Conservation (phyloP, 2,888 invertebrate species). For the Nipponacmea schrenckii region DNA sequence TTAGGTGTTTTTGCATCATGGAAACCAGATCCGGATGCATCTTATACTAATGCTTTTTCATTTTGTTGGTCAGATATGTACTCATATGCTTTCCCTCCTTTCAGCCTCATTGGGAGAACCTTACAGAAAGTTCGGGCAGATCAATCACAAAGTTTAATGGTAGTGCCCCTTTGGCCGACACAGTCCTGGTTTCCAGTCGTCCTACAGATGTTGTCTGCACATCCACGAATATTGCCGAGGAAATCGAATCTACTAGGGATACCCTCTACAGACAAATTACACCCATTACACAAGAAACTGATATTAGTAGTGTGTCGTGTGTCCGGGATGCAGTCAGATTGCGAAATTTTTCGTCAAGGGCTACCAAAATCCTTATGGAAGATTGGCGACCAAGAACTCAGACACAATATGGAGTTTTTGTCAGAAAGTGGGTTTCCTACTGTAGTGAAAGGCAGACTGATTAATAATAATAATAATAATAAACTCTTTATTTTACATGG, state of each 20-base stretch:
- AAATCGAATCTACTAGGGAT: not conserved
- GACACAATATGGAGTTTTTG: not conserved
- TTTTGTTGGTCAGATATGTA: constrained; percentile 12
- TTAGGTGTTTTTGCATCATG: not conserved
- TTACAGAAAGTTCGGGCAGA: constrained; percentile 25
- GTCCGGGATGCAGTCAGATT: not conserved
- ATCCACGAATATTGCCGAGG: not conserved
- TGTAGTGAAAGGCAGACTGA: not conserved
- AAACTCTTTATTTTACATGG: too few species aligned
- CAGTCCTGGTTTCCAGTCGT: constrained; percentile 25
- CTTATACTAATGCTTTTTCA: constrained; percentile 19
- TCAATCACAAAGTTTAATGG: constrained; percentile 11
- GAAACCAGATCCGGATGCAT: constrained; percentile 18
- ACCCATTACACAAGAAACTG: not conserved
- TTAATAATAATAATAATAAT: too few species aligned
- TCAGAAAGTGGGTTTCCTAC: not conserved
- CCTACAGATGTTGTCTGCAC: constrained; percentile 6
- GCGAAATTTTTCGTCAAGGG: constrained; percentile 15
- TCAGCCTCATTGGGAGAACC: constrained; percentile 10
- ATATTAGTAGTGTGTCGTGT: not conserved
- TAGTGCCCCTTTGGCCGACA: constrained; percentile 26
- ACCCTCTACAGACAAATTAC: not conserved
- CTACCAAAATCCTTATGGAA: constrained; percentile 25
- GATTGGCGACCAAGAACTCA: not conserved
- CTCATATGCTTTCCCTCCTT: constrained; percentile 28